Base-by-base conservation (phyloP, 1,140 invertebrate species). In the Schlechtendalia chinensis region DNA sequence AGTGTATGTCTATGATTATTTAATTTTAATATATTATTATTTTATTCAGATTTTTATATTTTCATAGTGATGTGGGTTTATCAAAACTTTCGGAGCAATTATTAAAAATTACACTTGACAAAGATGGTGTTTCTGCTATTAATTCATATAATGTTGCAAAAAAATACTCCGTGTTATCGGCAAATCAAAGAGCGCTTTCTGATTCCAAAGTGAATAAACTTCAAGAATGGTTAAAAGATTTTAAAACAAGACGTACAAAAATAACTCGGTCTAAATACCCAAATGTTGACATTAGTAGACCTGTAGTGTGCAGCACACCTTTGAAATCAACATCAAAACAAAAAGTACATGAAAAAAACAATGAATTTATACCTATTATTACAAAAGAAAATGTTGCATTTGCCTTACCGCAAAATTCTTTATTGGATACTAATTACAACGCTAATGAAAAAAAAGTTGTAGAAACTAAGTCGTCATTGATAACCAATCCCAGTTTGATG, bases 211-310 rank as follows among this genome's bases (percentile, higher is more conserved):
- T 79, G 8, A 79, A 63, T 79, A 22, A 79, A 63, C 56, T 79
- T 61, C 75, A 79, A 79, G 75, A 79, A 27, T 79, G 75, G 75
- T 79, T 79, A 12, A 79, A 79, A 63, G 75, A 79, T 79, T 79
- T 79, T 47, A 79, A 79, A 63, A 79, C 75, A 61, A 79, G 75
- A 8, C 56, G 58, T n/a, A 79, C 75, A 27, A 79, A 79, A 79
- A 54, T 72, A 54, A 63, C 56, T 5, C 47, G 24, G 24, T 63
- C 58, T 5, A 45, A 79, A 17, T 79, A 50, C 61, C 58, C 75
- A 47, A 61, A 61, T 75, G 22, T 75, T 39, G 72, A 75, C 27
- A n/a, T 58, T 17, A 59, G 72, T 0, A 58, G 56, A 59, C 72
- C 54, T 45, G 54, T 8, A 39, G 32, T 75, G n/a, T 75, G 72